Evolutionary conservation across 2,888 invertebrate species (phyloP), one percentile per base, ranked within the genome.

Genomic region (Cerceris ruficornis): DNA sequence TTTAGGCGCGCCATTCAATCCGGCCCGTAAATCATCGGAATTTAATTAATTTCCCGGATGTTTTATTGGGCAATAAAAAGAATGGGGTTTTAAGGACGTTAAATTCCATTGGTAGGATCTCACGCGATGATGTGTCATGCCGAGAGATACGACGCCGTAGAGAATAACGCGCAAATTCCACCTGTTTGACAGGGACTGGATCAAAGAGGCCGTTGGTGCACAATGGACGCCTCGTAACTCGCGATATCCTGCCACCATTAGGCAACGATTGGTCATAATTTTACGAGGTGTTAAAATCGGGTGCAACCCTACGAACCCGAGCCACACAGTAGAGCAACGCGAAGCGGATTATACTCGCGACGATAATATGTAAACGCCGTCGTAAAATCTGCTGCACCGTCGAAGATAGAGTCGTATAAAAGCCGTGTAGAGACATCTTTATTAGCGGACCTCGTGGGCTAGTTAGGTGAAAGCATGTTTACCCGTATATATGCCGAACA

Each of bases 261-360:
- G 71, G 70, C 79, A 67, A 17, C 75, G 80, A 87, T 84, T 75
- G 77, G 74, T 84, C 86, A 86, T 87, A 87, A 87, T 82, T 87
- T 87, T 87, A 87, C 83, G 87, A 87, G 82, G 87, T 87, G 87
- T 87, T 87, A 87, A 87, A 86, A 87, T 83, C 82, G 65, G 77
- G 83, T 86, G 85, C 85, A 80, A 87, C 86, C 81, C 77, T 75
- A 77, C 69, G 77, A 82, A 77, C 72, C 68, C 68, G 59, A 70
- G 61, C 58, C 54, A n/a, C 50, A 65, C 43, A 43, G 41, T 15
- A 49, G 61, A 55, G 50, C 60, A 55, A 54, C 46, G 67, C 55
- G 28, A 28, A 28, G 55, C 55, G 71, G 52, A 62, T 80, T 77
- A 75, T 67, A 69, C 60, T 68, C 79, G 80, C 80, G 81, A 79